phyloP scores from a whole-genome alignment of 2,888 invertebrate genomes.

The Andrena minutula region DNA sequence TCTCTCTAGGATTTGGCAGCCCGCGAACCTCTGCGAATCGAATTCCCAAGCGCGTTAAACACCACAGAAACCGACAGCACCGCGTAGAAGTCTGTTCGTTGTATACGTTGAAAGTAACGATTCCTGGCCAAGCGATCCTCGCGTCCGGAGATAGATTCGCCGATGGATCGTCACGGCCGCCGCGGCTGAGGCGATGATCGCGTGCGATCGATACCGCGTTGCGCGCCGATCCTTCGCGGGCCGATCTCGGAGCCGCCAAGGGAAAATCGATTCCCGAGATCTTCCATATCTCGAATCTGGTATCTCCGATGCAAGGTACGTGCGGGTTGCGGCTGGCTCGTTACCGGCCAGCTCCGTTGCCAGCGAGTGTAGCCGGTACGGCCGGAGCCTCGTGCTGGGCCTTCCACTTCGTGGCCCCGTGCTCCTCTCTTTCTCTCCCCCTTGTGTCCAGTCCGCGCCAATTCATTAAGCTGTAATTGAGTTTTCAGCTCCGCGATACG shows the following conservation, averaged over 20 bases:
- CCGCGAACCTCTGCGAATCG: not conserved
- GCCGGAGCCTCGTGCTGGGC: slow-evolving; percentile 19
- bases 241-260: slow-evolving; percentile 52
- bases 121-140: not conserved
- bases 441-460: slow-evolving; percentile 71
- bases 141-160: slow-evolving; percentile 30
- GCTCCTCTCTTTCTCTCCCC: slow-evolving; percentile 8
- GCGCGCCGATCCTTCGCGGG: slow-evolving; percentile 23
- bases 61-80: not conserved
- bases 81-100: not conserved
- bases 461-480: slow-evolving; percentile 85
- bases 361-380: slow-evolving; percentile 11
- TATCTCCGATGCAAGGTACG: slow-evolving; percentile 64
- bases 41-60: not conserved
- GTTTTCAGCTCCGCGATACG: slow-evolving; percentile 84
- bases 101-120: slow-evolving; percentile 18
- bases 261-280: slow-evolving; percentile 75
- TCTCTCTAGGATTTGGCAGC: not conserved
- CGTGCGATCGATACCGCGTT: slow-evolving; percentile 61
- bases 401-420: slow-evolving; percentile 26
- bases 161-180: slow-evolving; percentile 35
- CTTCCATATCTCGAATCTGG: slow-evolving; percentile 70
- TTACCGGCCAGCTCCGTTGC: slow-evolving; percentile 51
- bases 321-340: slow-evolving; percentile 58
- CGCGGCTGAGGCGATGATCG: slow-evolving; percentile 52